phyloP scores from a whole-genome alignment of 2,113 vertebrate species.

The Melanocharis versteri region DNA sequence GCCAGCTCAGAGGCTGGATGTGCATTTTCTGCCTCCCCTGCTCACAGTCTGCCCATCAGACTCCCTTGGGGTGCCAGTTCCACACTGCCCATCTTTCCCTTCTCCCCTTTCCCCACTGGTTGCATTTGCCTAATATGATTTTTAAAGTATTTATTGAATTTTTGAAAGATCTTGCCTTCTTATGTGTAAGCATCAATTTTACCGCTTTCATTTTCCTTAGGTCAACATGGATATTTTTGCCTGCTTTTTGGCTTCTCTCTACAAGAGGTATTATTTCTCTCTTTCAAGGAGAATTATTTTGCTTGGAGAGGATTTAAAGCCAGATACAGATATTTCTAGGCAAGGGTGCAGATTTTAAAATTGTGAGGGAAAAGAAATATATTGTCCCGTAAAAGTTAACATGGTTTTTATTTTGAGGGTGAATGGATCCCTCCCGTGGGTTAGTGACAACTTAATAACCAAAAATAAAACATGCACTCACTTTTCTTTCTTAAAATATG shows the following conservation, averaged over 20 bases:
- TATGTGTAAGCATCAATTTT: neutral
- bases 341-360: constrained; percentile 22
- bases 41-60: neutral
- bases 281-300: constrained; percentile 42
- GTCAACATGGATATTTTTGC: constrained; percentile 14
- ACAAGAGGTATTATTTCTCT: neutral
- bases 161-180: neutral
- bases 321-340: constrained; percentile 28
- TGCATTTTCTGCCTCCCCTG: neutral
- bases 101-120: neutral
- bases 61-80: neutral
- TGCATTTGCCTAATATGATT: neutral
- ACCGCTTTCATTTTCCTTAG: neutral
- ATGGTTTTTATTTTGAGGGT: constrained; percentile 13
- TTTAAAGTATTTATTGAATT: neutral
- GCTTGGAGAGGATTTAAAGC: constrained; percentile 39
- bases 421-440: constrained; percentile 1
- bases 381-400: constrained; percentile 1
- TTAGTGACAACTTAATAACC: constrained; percentile 23
- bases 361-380: constrained; percentile 10
- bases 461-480: neutral
- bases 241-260: constrained; percentile 13
- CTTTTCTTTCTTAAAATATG: neutral
- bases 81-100: neutral
- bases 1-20: neutral